Conservation (phyloP, 2,113 vertebrate genomes). For the Chascanopsetta lugubris region DNA sequence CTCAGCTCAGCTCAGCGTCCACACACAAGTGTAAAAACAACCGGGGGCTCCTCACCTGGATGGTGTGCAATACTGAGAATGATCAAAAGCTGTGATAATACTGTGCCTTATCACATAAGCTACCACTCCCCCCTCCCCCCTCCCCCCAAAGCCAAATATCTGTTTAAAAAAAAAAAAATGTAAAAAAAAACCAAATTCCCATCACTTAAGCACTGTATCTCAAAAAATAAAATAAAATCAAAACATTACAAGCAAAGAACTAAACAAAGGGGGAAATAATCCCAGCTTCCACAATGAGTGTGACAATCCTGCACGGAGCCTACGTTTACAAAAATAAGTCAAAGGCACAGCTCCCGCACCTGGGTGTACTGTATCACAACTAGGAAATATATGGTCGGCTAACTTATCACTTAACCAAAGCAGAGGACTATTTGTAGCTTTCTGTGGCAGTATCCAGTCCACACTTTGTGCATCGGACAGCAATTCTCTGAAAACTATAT, state of each 20-base stretch:
- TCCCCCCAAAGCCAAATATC: constrained; percentile 58
- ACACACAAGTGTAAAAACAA: constrained; percentile 12
- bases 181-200: constrained; percentile 6
- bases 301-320: constrained; percentile 26
- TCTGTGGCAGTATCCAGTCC: constrained; percentile 18
- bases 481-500: constrained; percentile 28
- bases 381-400: constrained; percentile 43
- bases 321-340: constrained; percentile 20
- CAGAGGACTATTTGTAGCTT: constrained; percentile 34
- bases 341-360: constrained; percentile 79
- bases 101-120: constrained; percentile 65
- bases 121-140: too few relatives aligned
- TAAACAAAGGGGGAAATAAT: constrained; percentile 22
- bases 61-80: constrained; percentile 63
- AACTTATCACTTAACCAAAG: constrained; percentile 53
- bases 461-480: constrained; percentile 21
- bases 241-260: constrained; percentile 23
- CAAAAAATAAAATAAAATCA: too few relatives aligned
- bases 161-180: background rate
- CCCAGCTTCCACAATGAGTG: constrained; percentile 45
- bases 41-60: constrained; percentile 27
- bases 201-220: constrained; percentile 30
- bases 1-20: background rate
- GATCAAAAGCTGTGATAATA: constrained; percentile 59
- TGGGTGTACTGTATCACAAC: constrained; percentile 68